These are phyloP conservation scores for Lacerta agilis DNA, from an alignment of 2,797 vertebrate species.

Conservation along the genomic window DNA sequence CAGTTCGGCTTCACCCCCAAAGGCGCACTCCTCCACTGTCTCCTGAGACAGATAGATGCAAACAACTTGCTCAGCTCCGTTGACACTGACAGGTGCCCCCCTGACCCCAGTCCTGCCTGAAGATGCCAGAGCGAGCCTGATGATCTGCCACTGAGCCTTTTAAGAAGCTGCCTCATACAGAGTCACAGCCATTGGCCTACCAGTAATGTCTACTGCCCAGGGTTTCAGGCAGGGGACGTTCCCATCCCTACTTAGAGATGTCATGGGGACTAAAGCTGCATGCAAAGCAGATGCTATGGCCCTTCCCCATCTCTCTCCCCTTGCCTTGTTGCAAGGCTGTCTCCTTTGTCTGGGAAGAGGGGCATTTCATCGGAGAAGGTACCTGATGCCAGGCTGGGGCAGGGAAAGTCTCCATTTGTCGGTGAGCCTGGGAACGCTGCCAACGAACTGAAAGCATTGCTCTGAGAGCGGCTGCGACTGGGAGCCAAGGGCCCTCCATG, in stretches of 20 bases:
- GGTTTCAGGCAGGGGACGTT: neutral
- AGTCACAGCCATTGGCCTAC: too few relatives aligned
- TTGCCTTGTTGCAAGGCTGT: neutral
- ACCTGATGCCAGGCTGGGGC: neutral
- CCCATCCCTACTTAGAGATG: neutral
- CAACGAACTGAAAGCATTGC: constrained; percentile 9
- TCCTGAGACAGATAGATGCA: too few relatives aligned
- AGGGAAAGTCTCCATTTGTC: neutral
- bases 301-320: neutral
- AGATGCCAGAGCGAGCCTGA: too few relatives aligned
- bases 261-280: neutral
- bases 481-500: neutral
- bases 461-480: neutral
- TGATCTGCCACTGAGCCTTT: too few relatives aligned
- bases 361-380: neutral
- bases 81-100: too few relatives aligned
- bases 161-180: too few relatives aligned
- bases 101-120: too few relatives aligned
- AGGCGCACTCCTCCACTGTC: too few relatives aligned
- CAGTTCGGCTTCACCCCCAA: too few relatives aligned
- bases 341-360: neutral
- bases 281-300: neutral
- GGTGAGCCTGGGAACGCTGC: neutral
- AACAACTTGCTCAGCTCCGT: too few relatives aligned
- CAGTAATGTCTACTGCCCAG: too few relatives aligned